These are phyloP conservation scores for Echinarachnius parma DNA, from an alignment of 53 echinoderm and acorn worm genomes.

Conservation along the genomic window DNA sequence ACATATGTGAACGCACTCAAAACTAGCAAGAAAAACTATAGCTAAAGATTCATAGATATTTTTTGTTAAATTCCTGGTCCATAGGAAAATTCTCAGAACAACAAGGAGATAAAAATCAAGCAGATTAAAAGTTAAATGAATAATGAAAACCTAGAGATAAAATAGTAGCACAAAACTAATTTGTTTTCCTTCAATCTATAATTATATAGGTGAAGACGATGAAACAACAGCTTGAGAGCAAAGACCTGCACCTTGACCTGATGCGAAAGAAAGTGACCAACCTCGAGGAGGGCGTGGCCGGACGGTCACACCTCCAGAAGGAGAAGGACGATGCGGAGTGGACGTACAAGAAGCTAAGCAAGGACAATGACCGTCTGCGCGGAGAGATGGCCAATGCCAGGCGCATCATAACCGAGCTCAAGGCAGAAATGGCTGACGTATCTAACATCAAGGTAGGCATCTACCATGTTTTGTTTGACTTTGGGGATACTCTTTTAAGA, in stretches of 20 bases:
- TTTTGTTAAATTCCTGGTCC: no score
- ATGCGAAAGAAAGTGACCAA: slow-evolving; percentile 95
- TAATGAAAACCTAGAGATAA: no score
- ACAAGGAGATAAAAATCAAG: no score
- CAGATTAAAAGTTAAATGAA: no score
- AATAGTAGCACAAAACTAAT: no score
- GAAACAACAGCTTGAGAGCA: slow-evolving; percentile 93
- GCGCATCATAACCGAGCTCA: slow-evolving; percentile 79
- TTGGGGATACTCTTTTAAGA: no score
- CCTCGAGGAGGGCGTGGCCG: slow-evolving; percentile 77
- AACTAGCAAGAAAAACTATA: no score
- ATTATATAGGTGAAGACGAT: slow-evolving; percentile 53
- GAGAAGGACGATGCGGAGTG: slow-evolving; percentile 87
- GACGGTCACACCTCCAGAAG: slow-evolving; percentile 77
- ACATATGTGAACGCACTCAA: no score
- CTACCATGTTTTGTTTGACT: no score
- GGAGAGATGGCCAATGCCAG: slow-evolving; percentile 77
- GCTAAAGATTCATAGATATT: no score
- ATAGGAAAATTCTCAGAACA: no score
- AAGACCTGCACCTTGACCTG: slow-evolving; percentile 95
- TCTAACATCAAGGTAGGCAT: slow-evolving; percentile 95
- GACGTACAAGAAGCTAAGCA: slow-evolving; percentile 69
- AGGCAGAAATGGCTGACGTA: slow-evolving; percentile 86
- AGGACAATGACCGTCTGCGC: slow-evolving; percentile 89
- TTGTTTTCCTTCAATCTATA: no score